These are phyloP conservation scores for Microctenopoma lineatum DNA, from an alignment of 2,797 vertebrate species.

Conservation along the genomic window DNA sequence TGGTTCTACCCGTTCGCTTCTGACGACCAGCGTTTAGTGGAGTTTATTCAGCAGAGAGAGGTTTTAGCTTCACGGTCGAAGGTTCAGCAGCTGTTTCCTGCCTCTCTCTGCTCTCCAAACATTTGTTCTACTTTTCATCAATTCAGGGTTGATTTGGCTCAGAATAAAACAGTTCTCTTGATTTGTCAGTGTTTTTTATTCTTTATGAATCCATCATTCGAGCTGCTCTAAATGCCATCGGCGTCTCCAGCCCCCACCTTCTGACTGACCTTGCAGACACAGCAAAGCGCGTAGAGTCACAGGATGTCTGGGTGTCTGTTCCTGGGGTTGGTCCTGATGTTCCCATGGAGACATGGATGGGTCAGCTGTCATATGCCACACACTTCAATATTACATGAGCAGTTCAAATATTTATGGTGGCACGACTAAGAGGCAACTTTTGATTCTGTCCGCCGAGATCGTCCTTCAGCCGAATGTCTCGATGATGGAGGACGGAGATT, in stretches of 20 bases:
- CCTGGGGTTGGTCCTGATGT: constrained; percentile 9
- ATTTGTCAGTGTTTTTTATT: not conserved
- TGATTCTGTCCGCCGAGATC: constrained; percentile 23
- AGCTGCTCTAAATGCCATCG: constrained; percentile 13
- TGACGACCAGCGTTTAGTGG: not conserved
- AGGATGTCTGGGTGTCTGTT: not conserved
- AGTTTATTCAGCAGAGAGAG: constrained; percentile 1
- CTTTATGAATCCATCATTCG: not conserved
- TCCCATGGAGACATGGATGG: constrained; percentile 24
- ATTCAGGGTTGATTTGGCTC: not conserved
- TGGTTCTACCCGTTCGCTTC: not conserved
- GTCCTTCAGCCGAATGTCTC: constrained; percentile 61
- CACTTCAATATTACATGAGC: constrained; percentile 75
- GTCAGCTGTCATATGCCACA: constrained; percentile 65
- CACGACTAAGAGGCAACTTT: constrained; percentile 66
- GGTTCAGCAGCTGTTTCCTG: not conserved
- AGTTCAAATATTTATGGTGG: constrained; percentile 82
- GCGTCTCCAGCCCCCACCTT: constrained; percentile 40
- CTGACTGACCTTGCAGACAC: constrained; percentile 54
- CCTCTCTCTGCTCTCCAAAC: constrained; percentile 1
- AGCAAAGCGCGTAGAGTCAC: not conserved
- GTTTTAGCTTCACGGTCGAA: not conserved
- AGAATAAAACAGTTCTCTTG: not conserved
- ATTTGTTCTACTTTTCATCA: not conserved
- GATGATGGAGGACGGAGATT: constrained; percentile 67